Conservation (phyloP, 1,140 invertebrate genomes). For the Globodera ellingtonae region DNA sequence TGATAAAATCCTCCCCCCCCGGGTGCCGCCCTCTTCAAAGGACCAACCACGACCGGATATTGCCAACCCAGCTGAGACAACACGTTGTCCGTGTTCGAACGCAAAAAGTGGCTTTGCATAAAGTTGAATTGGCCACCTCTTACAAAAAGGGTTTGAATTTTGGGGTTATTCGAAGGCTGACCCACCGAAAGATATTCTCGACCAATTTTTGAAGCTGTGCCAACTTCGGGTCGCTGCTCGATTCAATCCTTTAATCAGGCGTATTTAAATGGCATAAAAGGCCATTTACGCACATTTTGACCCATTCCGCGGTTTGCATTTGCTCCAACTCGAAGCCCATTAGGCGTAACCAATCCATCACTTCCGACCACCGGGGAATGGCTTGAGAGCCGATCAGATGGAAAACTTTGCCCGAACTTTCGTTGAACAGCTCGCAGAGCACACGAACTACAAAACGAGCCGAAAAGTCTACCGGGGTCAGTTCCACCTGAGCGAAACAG, state of each 20-base stretch:
- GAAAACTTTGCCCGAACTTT: constrained; percentile 67
- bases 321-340: constrained; percentile 49
- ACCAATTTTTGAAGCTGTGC: constrained; percentile 58
- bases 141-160: background rate
- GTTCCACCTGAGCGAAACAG: constrained; percentile 65
- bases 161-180: background rate
- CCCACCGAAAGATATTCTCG: constrained; percentile 49
- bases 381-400: constrained; percentile 65
- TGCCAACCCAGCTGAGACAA: constrained; percentile 38
- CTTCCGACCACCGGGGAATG: constrained; percentile 47
- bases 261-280: constrained; percentile 8
- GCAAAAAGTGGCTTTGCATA: constrained; percentile 46
- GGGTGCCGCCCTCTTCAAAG: no score
- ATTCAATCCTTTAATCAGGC: constrained; percentile 37
- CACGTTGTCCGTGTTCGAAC: constrained; percentile 54
- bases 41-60: constrained; percentile 45
- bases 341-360: constrained; percentile 52
- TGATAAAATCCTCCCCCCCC: no score
- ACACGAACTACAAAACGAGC: constrained; percentile 66
- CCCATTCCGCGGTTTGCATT: constrained; percentile 41
- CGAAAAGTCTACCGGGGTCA: constrained; percentile 70
- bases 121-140: constrained; percentile 51
- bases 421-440: constrained; percentile 62
- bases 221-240: constrained; percentile 37
- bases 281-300: constrained; percentile 38